Conservation (phyloP, 2,113 vertebrate genomes). For the Psilopogon haemacephalus region DNA sequence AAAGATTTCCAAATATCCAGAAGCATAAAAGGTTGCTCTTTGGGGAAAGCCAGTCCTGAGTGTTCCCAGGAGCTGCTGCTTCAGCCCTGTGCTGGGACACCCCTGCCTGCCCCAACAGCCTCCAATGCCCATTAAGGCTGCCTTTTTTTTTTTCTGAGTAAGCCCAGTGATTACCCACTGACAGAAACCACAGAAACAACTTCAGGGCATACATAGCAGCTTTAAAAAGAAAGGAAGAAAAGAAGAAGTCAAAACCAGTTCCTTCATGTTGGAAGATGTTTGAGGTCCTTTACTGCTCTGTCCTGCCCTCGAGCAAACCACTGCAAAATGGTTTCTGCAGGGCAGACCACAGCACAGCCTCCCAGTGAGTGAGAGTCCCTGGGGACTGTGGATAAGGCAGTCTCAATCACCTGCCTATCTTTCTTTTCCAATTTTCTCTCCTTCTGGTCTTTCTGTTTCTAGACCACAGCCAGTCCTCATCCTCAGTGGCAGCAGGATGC, state of each 20-base stretch:
- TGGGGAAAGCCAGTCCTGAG: not conserved
- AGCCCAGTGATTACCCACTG: rapidly evolving
- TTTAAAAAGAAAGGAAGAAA: not conserved
- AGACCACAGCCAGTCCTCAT: not conserved
- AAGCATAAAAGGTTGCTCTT: not conserved
- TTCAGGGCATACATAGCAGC: not conserved
- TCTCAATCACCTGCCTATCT: not conserved
- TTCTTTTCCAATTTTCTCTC: not conserved
- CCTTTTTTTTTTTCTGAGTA: not conserved
- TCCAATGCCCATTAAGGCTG: not conserved
- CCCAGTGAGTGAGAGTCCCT: rapidly evolving
- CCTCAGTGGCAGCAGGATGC: rapidly evolving
- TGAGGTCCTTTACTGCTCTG: rapidly evolving
- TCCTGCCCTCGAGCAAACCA: not conserved
- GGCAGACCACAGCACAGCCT: rapidly evolving
- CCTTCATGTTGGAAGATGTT: not conserved
- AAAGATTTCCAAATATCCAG: not conserved
- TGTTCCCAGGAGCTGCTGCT: not conserved
- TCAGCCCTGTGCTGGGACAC: not conserved
- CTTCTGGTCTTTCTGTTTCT: not conserved
- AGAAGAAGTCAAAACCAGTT: not conserved
- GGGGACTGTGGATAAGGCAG: not conserved
- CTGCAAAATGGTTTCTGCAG: rapidly evolving
- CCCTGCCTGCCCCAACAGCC: not conserved
- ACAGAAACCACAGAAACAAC: not conserved